Evolutionary conservation across 1,140 invertebrate genomes (phyloP).

Genomic region (Aphis craccivora): DNA sequence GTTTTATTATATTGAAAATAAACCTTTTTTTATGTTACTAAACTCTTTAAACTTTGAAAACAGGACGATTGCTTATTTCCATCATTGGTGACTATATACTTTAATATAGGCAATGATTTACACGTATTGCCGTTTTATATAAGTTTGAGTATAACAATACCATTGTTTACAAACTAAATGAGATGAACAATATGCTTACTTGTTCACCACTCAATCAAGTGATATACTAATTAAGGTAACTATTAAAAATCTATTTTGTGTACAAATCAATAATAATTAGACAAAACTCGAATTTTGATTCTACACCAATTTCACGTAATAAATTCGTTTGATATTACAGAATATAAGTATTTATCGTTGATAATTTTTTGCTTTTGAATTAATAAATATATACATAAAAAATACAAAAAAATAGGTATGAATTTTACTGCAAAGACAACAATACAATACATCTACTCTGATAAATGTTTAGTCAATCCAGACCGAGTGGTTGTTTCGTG

Average conservation of each 20-base stretch:
- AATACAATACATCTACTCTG: neutral
- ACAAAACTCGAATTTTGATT: too few species aligned
- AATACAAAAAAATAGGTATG: neutral
- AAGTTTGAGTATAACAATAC: neutral
- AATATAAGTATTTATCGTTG: neutral
- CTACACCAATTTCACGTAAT: neutral
- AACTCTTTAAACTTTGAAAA: neutral
- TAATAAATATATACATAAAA: neutral
- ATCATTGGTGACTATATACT: neutral
- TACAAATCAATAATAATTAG: neutral
- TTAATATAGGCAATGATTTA: neutral
- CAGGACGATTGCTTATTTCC: neutral
- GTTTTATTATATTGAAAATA: slow-evolving; percentile 14
- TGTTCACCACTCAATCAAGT: neutral
- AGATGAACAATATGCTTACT: neutral
- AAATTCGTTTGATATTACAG: neutral
- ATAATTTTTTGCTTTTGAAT: neutral
- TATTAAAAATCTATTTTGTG: neutral
- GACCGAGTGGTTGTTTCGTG: slow-evolving; percentile 15
- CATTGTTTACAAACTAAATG: neutral
- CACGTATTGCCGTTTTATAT: neutral
- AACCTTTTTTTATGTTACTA: neutral
- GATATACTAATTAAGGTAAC: neutral
- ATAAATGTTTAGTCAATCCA: neutral
- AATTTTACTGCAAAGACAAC: neutral